Evolutionary conservation across 2,113 vertebrate species (phyloP).

Genomic region (Ctenodactylus gundi): DNA sequence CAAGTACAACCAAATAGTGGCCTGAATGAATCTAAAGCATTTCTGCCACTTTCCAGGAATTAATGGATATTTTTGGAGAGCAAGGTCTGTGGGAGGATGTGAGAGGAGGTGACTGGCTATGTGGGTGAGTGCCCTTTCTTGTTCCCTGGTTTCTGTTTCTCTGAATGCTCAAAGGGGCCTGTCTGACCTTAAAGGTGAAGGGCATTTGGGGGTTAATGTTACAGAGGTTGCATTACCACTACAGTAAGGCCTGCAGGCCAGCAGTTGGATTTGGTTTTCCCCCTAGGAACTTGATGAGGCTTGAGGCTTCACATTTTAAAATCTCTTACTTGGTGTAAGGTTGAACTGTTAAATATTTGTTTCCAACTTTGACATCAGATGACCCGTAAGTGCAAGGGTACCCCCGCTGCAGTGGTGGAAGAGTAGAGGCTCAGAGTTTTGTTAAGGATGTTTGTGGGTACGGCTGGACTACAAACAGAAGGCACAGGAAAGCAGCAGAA

Average conservation of each 20-base stretch:
- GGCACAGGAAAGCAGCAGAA: neutral
- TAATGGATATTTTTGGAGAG: conserved; percentile 48
- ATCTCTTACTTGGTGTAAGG: conserved; percentile 42
- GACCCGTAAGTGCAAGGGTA: conserved; percentile 28
- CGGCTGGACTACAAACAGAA: conserved; percentile 10
- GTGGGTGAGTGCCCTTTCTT: conserved; percentile 28
- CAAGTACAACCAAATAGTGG: neutral
- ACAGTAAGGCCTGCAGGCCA: conserved; percentile 40
- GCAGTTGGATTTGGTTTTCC: neutral
- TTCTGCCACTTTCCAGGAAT: neutral
- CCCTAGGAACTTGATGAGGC: conserved; percentile 47
- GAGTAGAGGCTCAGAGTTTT: conserved; percentile 32
- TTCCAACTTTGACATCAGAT: conserved; percentile 56
- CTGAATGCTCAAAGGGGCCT: neutral
- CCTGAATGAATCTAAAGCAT: conserved; percentile 32
- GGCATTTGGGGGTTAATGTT: conserved; percentile 32
- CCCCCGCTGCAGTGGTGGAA: neutral
- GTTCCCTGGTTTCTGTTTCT: conserved; percentile 16
- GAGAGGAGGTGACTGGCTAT: neutral
- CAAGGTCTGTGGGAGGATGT: conserved; percentile 31
- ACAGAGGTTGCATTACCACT: neutral
- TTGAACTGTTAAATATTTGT: conserved; percentile 52
- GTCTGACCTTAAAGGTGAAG: neutral
- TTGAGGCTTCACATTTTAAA: conserved; percentile 50
- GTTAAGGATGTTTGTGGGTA: neutral